Percentiles rank a stretch among this genome's conserved stretches.
phyloP scores from a whole-genome alignment of 92 coral and sea anemone species.

The Virgularia gustaviana region DNA sequence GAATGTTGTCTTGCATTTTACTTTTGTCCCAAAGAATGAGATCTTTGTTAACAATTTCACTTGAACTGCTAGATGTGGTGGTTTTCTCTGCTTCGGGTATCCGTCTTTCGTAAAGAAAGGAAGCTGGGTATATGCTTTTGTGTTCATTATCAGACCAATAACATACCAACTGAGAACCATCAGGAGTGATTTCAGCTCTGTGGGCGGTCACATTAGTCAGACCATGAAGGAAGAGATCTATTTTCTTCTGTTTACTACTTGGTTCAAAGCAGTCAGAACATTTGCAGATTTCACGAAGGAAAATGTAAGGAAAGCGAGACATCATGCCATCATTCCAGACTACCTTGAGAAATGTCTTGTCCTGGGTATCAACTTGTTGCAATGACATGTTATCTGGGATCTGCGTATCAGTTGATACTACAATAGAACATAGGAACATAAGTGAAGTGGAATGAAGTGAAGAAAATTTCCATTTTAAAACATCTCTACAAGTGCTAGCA shows the following conservation, averaged over 20 bases:
- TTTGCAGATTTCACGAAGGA: conserved; percentile 23
- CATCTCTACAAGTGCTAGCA: no score
- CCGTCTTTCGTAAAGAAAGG: background rate
- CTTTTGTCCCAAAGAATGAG: conserved; percentile 63
- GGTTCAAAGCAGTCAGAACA: conserved; percentile 4
- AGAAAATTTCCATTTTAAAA: no score
- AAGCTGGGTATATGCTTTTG: background rate
- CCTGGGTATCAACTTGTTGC: no score
- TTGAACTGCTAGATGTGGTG: background rate
- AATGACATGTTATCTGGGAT: no score
- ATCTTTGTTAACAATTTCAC: conserved; percentile 33
- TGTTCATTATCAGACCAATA: conserved; percentile 9
- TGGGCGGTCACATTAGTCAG: background rate
- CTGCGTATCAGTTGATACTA: no score
- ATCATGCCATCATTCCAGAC: conserved; percentile 17
- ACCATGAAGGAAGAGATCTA: background rate
- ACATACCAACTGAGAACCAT: background rate
- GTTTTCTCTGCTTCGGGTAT: background rate
- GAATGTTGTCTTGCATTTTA: conserved; percentile 46
- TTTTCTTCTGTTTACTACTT: background rate
- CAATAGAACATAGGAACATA: no score
- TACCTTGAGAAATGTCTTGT: conserved; percentile 20
- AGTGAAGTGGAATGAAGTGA: no score
- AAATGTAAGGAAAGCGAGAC: conserved; percentile 12
- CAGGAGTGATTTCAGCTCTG: background rate